Evolutionary conservation across 2,888 invertebrate species (phyloP).

Genomic region (Lacanobia wlatinum): DNA sequence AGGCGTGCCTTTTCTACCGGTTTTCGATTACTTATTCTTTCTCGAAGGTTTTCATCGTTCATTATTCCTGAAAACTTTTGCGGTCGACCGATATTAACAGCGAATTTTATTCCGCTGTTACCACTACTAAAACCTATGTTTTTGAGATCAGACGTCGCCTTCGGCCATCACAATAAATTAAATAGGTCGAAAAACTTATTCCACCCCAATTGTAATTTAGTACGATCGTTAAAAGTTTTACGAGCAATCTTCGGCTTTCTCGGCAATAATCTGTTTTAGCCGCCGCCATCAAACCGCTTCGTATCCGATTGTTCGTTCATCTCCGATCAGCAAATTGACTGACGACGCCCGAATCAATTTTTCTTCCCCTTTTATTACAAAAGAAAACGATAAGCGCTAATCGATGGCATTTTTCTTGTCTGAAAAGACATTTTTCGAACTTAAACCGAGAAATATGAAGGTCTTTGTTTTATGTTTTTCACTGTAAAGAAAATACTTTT

Average conservation of each 20-base stretch:
- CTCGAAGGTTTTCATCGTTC: not conserved
- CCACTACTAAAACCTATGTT: slow-evolving; percentile 68
- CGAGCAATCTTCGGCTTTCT: slow-evolving; percentile 82
- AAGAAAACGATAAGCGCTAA: slow-evolving; percentile 68
- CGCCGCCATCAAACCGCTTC: slow-evolving; percentile 74
- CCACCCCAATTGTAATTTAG: slow-evolving; percentile 82
- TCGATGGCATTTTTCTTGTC: slow-evolving; percentile 66
- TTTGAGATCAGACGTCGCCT: slow-evolving; percentile 69
- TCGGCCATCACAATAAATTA: slow-evolving; percentile 77
- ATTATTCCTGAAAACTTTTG: slow-evolving; percentile 18
- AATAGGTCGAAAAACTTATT: slow-evolving; percentile 80
- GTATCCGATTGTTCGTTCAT: slow-evolving; percentile 73
- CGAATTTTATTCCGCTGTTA: slow-evolving; percentile 58
- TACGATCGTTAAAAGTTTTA: slow-evolving; percentile 84
- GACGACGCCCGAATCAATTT: slow-evolving; percentile 73
- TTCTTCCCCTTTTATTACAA: slow-evolving; percentile 69
- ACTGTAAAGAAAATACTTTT: slow-evolving; percentile 49
- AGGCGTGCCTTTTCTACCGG: not conserved
- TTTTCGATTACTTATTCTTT: not conserved
- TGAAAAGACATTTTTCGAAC: slow-evolving; percentile 57
- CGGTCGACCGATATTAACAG: slow-evolving; percentile 49
- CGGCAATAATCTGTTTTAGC: slow-evolving; percentile 81
- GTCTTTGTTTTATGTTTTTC: slow-evolving; percentile 58
- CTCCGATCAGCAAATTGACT: slow-evolving; percentile 75
- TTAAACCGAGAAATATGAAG: slow-evolving; percentile 56